Percentiles rank a stretch among this genome's conserved stretches.
Conservation (phyloP, 2,797 vertebrate genomes). For the Threskiornis aethiopicus region DNA sequence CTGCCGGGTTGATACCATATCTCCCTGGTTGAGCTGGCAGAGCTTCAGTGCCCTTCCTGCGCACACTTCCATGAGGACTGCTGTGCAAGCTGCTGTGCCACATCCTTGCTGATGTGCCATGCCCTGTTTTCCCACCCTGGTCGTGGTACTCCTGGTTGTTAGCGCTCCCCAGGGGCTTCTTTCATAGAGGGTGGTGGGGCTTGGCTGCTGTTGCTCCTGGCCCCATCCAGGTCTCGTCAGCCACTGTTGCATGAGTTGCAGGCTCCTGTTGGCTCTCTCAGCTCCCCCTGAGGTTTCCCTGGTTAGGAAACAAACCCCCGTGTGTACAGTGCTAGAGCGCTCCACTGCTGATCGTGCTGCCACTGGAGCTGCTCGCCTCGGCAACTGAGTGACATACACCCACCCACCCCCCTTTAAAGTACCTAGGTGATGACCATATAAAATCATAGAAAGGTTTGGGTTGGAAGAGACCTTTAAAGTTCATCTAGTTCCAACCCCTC, state of each 20-base stretch:
- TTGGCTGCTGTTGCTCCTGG: neutral
- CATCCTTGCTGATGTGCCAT: accelerated
- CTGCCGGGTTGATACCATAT: neutral
- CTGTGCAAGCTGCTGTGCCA: neutral
- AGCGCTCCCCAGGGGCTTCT: neutral
- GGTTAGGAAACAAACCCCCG: no score
- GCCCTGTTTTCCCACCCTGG: neutral
- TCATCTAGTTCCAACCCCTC: no score
- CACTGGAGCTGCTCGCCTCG: neutral
- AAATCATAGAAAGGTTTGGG: neutral
- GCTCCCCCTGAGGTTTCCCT: no score
- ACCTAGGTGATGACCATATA: neutral
- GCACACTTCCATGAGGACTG: neutral
- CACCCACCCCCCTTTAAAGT: neutral
- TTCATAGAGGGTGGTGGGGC: neutral
- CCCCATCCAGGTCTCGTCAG: no score
- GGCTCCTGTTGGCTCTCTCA: neutral
- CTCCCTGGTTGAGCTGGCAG: neutral
- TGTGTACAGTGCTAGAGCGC: neutral
- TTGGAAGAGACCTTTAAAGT: neutral
- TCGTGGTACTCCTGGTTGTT: neutral
- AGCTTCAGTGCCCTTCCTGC: neutral
- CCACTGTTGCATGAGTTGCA: accelerated
- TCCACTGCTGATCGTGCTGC: no score
- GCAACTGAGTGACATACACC: neutral